phyloP scores from a whole-genome alignment of 2,113 vertebrate species.

The Myrmecobius fasciatus region DNA sequence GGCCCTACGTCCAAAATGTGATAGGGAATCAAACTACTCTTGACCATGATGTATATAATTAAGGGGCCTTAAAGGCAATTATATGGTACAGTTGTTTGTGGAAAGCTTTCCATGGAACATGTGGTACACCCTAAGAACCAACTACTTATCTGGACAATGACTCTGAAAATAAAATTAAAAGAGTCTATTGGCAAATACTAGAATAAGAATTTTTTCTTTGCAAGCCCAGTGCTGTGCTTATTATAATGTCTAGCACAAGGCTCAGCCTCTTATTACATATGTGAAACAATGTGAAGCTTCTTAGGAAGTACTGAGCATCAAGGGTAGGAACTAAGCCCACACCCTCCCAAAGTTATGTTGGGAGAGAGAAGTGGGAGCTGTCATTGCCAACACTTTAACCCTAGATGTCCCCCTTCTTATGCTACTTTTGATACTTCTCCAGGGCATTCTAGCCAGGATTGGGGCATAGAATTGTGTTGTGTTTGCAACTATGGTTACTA shows the following conservation, averaged over 20 bases:
- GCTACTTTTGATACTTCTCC: background rate
- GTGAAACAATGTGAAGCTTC: too few species aligned
- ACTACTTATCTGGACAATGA: constrained; percentile 25
- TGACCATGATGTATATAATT: constrained; percentile 38
- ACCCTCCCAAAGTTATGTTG: background rate
- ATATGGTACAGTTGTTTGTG: constrained; percentile 14
- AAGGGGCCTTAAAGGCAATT: constrained; percentile 41
- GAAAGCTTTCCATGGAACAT: background rate
- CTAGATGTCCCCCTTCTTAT: background rate
- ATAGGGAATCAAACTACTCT: background rate
- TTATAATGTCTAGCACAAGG: background rate
- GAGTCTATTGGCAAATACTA: constrained; percentile 5
- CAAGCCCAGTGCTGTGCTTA: constrained; percentile 1
- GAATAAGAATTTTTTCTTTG: background rate
- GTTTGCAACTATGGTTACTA: background rate
- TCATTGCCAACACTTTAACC: background rate
- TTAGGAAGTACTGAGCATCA: background rate
- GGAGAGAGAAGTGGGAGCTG: background rate
- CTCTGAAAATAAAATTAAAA: constrained; percentile 50
- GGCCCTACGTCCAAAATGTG: background rate
- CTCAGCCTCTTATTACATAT: background rate
- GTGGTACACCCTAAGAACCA: constrained; percentile 38
- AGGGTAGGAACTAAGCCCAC: background rate
- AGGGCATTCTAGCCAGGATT: background rate
- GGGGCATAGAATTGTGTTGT: background rate